Percentiles rank a stretch among this genome's conserved stretches.
Conservation (phyloP, 2,888 invertebrate species). For the Polydrusus cervinus region DNA sequence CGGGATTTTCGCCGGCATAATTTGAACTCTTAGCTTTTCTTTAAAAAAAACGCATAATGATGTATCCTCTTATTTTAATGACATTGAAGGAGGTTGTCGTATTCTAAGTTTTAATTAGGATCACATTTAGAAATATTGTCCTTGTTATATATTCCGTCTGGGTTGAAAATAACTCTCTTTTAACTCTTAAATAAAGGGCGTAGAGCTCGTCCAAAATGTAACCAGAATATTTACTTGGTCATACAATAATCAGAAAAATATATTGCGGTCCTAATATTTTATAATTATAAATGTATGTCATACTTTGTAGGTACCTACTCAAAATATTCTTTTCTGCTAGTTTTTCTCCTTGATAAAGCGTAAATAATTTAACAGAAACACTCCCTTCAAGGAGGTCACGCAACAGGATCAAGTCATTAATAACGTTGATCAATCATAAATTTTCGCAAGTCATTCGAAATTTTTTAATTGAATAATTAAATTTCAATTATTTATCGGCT, state of each 20-base stretch:
- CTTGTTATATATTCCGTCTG: neutral
- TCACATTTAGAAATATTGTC: slow-evolving; percentile 12
- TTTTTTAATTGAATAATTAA: slow-evolving; percentile 50
- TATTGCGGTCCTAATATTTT: too few species aligned
- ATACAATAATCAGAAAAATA: too few species aligned
- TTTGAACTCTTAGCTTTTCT: slow-evolving; percentile 32
- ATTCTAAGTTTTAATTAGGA: slow-evolving; percentile 19
- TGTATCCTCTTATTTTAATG: slow-evolving; percentile 43
- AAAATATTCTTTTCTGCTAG: neutral
- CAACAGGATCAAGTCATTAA: slow-evolving; percentile 34
- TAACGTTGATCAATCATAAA: slow-evolving; percentile 33
- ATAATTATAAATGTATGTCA: too few species aligned
- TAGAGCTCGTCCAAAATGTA: too few species aligned
- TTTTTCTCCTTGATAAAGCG: neutral
- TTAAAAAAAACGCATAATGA: slow-evolving; percentile 36
- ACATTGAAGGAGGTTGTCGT: slow-evolving; percentile 37
- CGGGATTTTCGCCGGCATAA: slow-evolving; percentile 42
- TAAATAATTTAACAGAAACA: neutral
- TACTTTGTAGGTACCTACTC: too few species aligned
- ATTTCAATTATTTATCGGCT: slow-evolving; percentile 46
- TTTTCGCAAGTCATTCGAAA: slow-evolving; percentile 43
- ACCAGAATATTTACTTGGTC: too few species aligned
- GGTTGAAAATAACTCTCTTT: neutral
- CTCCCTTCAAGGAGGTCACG: slow-evolving; percentile 20
- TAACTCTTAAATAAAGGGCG: too few species aligned